Evolutionary conservation across 2,797 vertebrate genomes (phyloP), one percentile per base, ranked within the genome.

Genomic region (Merluccius polli): DNA sequence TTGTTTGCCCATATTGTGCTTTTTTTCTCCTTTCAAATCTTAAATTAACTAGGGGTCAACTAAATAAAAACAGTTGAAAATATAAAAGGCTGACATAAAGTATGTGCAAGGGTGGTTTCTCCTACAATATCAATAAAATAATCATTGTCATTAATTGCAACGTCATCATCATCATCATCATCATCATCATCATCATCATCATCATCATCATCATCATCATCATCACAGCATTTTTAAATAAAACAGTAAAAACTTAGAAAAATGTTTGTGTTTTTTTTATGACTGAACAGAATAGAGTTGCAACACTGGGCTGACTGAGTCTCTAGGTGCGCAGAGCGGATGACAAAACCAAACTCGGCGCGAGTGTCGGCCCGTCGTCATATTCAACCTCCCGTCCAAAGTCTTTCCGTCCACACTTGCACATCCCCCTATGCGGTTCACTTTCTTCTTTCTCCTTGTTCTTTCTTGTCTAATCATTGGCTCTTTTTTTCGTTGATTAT

Each of bases 191-290:
- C 87, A 87, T 90, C 83, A 84, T 90, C 88, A 79, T 90, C 83
- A 12, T 38, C 36, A 38, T 38, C 36, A 12, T 38, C 36, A 12
- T 38, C 36, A 12, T 38, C 36, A 87, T 87, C 67, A 88, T 87
- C 87, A 89, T 88, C 89, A 89, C 89, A 87, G 80, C 80, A 87
- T 88, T 80, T 90, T 92, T 93, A 94, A 94, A 93, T 92, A 90
- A 93, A 94, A 93, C 91, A 86, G 91, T 93, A 94, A 96, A 96
- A 96, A 96, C 94, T 93, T 95, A 94, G 94, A 94, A 94, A 94
- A 95, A 86, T 93, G 93, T 93, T 91, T 92, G 91, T 93, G 94
- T 93, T 89, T 89, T 90, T 91, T 90, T 30, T 69, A 30, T 69
- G 27, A 30, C 31, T 18, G 31, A 69, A 94, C 93, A 93, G 92